Evolutionary conservation across 2,888 invertebrate genomes (phyloP).

Genomic region (Eristalinus sepulchralis): DNA sequence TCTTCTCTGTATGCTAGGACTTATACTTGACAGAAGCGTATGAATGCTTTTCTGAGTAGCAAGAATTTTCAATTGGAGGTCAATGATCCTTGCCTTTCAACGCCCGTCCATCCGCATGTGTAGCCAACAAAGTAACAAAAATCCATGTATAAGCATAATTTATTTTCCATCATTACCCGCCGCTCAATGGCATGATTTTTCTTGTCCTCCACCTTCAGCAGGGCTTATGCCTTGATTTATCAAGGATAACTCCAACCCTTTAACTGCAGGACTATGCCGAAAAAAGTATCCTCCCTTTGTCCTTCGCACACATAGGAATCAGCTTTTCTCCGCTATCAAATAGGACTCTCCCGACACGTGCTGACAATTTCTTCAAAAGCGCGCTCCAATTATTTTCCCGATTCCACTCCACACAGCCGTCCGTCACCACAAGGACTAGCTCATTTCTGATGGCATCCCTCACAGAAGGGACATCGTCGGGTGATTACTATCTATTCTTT

Average conservation of each 20-base stretch:
- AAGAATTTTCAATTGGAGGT: too few relatives aligned
- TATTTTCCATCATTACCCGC: too few relatives aligned
- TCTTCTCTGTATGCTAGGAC: too few relatives aligned
- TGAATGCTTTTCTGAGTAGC: too few relatives aligned
- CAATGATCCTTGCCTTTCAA: too few relatives aligned
- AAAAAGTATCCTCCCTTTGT: not conserved
- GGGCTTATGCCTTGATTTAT: not conserved
- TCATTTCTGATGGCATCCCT: not conserved
- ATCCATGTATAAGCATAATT: not conserved
- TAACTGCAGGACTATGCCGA: not conserved
- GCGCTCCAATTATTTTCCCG: not conserved
- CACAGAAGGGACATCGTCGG: not conserved
- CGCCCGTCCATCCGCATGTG: not conserved
- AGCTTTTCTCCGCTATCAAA: not conserved
- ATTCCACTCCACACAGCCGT: not conserved
- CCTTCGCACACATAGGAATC: not conserved
- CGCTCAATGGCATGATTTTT: not conserved
- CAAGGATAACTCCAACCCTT: not conserved
- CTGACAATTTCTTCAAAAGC: not conserved
- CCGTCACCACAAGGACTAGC: not conserved
- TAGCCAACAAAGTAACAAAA: not conserved
- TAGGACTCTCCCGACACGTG: not conserved
- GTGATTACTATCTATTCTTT: constrained; percentile 35
- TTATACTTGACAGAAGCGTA: too few relatives aligned
- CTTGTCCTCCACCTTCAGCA: not conserved